Conservation (phyloP, 1,140 invertebrate genomes). For the Eulimnadia texana region DNA sequence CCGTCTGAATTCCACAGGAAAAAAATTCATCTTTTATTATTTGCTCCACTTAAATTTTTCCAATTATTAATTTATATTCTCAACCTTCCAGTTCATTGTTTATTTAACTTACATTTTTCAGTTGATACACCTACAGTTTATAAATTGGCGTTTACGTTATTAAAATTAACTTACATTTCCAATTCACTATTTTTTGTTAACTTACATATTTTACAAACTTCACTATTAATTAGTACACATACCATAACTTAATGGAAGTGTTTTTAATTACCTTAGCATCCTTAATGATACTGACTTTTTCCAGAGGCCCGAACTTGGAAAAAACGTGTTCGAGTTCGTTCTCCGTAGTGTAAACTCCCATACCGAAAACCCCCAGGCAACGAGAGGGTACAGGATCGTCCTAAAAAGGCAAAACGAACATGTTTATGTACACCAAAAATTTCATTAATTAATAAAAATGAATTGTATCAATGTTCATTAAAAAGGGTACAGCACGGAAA, state of each 20-base stretch:
- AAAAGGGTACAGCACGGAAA: no score
- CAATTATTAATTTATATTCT: no score
- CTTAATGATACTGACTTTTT: slow-evolving; percentile 87
- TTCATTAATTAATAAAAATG: no score
- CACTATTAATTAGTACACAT: no score
- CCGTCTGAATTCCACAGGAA: slow-evolving; percentile 44
- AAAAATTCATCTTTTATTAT: no score
- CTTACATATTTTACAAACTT: no score
- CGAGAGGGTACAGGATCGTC: slow-evolving; percentile 77
- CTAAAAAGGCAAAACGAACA: no score
- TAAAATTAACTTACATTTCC: neutral
- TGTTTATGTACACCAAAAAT: no score
- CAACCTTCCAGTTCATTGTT: no score
- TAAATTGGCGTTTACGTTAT: neutral
- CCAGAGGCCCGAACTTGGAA: slow-evolving; percentile 76
- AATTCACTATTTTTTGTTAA: neutral
- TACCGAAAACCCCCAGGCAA: slow-evolving; percentile 86
- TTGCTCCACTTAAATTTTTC: neutral
- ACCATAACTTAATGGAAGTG: neutral
- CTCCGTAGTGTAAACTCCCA: slow-evolving; percentile 84
- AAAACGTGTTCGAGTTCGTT: slow-evolving; percentile 86
- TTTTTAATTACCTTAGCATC: slow-evolving; percentile 67
- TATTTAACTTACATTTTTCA: no score
- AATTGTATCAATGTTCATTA: no score
- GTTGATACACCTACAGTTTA: neutral